Percentiles rank a stretch among this genome's conserved stretches.
phyloP scores from a whole-genome alignment of 2,113 vertebrate genomes.

The Heptranchias perlo region DNA sequence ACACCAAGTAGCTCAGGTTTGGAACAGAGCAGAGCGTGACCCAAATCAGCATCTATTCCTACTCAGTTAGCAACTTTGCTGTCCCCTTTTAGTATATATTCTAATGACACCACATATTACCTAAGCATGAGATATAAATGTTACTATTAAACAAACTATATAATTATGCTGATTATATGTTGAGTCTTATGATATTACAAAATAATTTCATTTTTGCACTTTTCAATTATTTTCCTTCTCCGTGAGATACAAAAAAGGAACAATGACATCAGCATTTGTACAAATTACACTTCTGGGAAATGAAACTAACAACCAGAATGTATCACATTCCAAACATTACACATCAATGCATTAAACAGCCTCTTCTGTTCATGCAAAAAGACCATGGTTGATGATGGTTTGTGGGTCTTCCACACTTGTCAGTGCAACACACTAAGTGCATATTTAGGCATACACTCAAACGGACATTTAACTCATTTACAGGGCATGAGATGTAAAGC shows the following conservation, averaged over 20 bases:
- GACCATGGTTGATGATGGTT: neutral
- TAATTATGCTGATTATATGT: neutral
- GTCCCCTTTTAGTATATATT: neutral
- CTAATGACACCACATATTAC: neutral
- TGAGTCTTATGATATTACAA: neutral
- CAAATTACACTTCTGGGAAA: neutral
- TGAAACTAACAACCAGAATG: neutral
- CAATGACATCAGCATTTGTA: neutral
- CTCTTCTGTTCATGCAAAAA: neutral
- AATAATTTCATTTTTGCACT: neutral
- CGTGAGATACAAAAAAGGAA: neutral
- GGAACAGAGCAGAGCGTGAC: neutral
- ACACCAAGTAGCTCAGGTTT: neutral
- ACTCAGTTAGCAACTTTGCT: neutral
- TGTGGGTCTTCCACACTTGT: neutral
- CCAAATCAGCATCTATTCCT: neutral
- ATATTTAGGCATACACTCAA: neutral
- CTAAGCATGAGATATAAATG: neutral
- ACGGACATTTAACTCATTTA: neutral
- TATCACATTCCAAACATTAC: neutral
- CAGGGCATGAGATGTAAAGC: neutral
- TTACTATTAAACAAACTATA: no score
- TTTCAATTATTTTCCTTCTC: neutral
- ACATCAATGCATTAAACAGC: neutral
- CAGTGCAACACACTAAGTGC: no score